phyloP scores from a whole-genome alignment of 2,888 invertebrate genomes.

The Tortricodes alternella region DNA sequence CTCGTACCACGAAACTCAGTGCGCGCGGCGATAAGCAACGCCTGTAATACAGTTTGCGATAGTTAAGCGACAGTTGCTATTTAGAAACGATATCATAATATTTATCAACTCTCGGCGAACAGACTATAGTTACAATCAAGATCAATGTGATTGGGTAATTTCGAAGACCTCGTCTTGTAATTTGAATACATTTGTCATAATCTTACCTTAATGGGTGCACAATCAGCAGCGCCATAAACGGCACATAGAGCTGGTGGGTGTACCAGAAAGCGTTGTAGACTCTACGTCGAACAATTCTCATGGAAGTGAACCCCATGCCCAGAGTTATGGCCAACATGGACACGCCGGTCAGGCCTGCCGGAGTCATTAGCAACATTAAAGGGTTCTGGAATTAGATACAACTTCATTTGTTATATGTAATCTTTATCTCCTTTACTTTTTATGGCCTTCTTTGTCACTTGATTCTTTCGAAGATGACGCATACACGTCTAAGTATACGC shows the following conservation, averaged over 20 bases:
- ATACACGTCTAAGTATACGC: no score
- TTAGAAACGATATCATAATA: no score
- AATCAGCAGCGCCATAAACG: slow-evolving; percentile 74
- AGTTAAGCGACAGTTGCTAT: no score
- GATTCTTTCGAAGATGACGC: no score
- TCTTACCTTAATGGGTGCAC: slow-evolving; percentile 81
- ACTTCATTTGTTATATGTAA: slow-evolving; percentile 26
- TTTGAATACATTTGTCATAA: neutral
- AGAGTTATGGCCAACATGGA: slow-evolving; percentile 70
- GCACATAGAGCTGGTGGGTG: slow-evolving; percentile 75
- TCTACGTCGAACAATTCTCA: slow-evolving; percentile 63
- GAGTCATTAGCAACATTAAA: slow-evolving; percentile 56
- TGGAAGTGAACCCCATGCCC: slow-evolving; percentile 72
- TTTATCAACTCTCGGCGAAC: no score
- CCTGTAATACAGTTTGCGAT: no score
- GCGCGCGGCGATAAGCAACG: no score
- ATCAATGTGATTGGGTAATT: no score
- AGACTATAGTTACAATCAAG: no score
- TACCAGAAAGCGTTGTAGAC: slow-evolving; percentile 81
- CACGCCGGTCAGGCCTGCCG: slow-evolving; percentile 74
- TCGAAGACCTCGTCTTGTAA: no score
- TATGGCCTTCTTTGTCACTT: no score
- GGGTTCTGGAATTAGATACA: slow-evolving; percentile 61
- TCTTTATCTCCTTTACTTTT: neutral
- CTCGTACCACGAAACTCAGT: no score